Percentiles rank a stretch among this genome's conserved stretches.
These are phyloP conservation scores for Tridacna gigas DNA, from an alignment of 2,888 invertebrate species.

Conservation along the genomic window DNA sequence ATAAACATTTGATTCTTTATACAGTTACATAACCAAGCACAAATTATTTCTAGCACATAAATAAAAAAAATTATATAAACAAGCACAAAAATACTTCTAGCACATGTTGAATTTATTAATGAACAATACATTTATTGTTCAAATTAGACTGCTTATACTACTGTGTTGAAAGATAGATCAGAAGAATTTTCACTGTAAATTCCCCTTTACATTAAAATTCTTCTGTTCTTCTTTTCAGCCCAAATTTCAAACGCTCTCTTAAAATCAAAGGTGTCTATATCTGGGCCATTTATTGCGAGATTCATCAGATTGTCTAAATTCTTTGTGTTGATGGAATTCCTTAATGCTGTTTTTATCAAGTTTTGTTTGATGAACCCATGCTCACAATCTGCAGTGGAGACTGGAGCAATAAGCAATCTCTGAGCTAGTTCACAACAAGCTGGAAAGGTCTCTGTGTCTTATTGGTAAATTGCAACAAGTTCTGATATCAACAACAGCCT, in stretches of 20 bases:
- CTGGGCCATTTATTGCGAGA: constrained; percentile 8
- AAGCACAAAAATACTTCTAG: no score
- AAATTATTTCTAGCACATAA: no score
- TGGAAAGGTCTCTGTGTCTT: constrained; percentile 13
- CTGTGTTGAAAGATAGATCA: neutral
- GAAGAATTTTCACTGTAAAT: neutral
- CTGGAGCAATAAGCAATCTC: neutral
- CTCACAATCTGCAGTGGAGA: constrained; percentile 27
- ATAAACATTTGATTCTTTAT: no score
- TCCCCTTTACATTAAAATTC: neutral
- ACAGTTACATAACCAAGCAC: no score
- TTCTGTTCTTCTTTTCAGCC: constrained; percentile 7
- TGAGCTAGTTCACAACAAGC: neutral
- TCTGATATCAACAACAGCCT: no score
- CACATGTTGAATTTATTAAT: no score
- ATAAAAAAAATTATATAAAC: no score
- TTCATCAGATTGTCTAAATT: neutral
- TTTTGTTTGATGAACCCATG: constrained; percentile 16
- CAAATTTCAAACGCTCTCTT: constrained; percentile 5
- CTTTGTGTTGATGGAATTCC: neutral
- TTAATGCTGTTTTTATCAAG: constrained; percentile 5
- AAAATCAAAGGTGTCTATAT: neutral
- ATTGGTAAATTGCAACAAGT: no score
- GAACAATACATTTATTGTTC: no score
- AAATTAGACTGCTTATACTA: no score